These are phyloP conservation scores for Noctilio leporinus DNA, from an alignment of 2,113 vertebrate genomes.

Conservation along the genomic window DNA sequence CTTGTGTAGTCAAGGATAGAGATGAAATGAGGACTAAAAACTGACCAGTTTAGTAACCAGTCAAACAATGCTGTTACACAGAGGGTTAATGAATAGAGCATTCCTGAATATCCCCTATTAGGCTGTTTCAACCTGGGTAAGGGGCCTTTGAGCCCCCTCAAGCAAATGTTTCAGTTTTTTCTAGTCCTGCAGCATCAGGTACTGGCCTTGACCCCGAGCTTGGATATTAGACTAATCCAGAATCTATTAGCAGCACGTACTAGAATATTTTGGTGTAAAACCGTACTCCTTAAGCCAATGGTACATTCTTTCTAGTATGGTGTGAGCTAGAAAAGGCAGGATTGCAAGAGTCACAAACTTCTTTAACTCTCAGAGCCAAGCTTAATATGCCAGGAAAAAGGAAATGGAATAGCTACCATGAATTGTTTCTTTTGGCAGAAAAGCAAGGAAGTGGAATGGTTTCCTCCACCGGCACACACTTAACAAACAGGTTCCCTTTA, in stretches of 20 bases:
- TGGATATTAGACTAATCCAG: neutral
- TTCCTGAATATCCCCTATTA: neutral
- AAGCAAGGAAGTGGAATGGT: neutral
- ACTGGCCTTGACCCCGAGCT: neutral
- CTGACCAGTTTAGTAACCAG: neutral
- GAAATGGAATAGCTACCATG: neutral
- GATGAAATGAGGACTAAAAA: neutral
- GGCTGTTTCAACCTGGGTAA: neutral
- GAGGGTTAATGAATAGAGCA: neutral
- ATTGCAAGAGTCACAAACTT: neutral
- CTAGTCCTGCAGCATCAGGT: neutral
- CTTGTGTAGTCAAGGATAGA: neutral
- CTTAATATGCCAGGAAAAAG: slow-evolving; percentile 19
- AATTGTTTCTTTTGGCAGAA: slow-evolving; percentile 38
- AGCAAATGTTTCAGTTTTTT: neutral
- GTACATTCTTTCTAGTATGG: neutral
- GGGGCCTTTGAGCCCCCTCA: neutral
- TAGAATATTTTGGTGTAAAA: neutral
- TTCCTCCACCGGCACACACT: neutral
- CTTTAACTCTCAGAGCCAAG: neutral
- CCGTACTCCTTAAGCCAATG: neutral
- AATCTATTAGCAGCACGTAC: neutral
- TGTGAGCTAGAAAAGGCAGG: neutral
- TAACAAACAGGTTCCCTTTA: neutral
- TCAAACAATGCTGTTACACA: neutral